Evolutionary conservation across 2,113 vertebrate species (phyloP).

Genomic region (Ceratotherium simum): DNA sequence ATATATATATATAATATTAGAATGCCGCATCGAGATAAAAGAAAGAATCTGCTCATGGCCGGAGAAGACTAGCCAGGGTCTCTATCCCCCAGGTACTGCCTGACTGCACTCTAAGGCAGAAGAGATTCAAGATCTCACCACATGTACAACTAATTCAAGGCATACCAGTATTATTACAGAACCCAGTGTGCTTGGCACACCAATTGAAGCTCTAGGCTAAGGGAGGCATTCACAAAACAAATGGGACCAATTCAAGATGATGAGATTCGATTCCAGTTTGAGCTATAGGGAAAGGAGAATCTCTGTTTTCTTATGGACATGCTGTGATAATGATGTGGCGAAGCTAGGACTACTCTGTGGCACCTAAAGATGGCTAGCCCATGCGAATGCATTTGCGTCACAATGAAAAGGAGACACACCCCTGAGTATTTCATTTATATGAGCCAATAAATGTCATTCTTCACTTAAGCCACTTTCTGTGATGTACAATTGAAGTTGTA

Average conservation of each 20-base stretch:
- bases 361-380: not conserved
- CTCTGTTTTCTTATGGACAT: not conserved
- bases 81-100: not conserved
- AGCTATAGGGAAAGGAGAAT: not conserved
- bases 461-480: not conserved
- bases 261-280: not conserved
- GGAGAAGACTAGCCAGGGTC: not conserved
- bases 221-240: not conserved
- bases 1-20: too few species aligned
- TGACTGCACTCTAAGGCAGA: not conserved
- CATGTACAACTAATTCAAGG: not conserved
- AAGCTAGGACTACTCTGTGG: not conserved
- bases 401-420: not conserved
- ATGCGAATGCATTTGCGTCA: not conserved
- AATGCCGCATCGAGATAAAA: not conserved
- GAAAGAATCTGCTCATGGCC: not conserved
- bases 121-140: not conserved
- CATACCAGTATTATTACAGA: not conserved
- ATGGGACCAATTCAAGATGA: not conserved
- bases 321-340: not conserved
- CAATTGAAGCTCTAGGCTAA: not conserved
- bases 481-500: not conserved
- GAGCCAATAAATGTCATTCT: constrained; percentile 14
- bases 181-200: too few species aligned
- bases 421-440: not conserved